Base-by-base conservation (phyloP, 2,797 vertebrate species). In the Eutrigla gurnardus region DNA sequence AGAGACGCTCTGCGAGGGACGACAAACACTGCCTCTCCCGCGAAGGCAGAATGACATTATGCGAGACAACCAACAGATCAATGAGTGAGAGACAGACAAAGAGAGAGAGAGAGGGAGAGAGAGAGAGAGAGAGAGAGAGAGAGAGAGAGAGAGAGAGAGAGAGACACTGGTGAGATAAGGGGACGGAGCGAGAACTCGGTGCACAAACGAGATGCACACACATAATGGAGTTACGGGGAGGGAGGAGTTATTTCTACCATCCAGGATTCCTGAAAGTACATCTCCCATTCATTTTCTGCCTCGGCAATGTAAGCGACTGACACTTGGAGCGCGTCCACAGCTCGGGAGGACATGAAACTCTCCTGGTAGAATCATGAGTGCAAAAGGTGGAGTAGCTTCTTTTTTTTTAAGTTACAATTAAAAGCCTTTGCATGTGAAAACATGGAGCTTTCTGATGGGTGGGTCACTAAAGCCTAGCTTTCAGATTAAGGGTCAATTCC, bases 201-300 rank as follows among this genome's bases (percentile, higher is more conserved):
- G 72, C 65, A 62, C 77, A 84, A 82, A 87, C 73, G 61, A 84
- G 73, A 86, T 78, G 68, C 18, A 62, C 25, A 47, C 70, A 70
- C 53, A 78, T 68, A 74, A 75, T 52, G 73, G 58, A 75, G 77
- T 66, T 59, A 52, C 40, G 4, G 50, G 73, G 69, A 60, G 68
- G 81, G 84, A 80, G 88, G 88, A 83, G 80, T 82, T 70, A 75
- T 73, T 84, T 75, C 68, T 47, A 54, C 45, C 55, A 13, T 55
- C 72, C 25, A 46, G 68, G 36, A 47, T 83, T 87, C 81, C 80
- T 82, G 74, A 80, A 87, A 80, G 70, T 58, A 83, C 55, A 52
- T 7, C 42, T 58, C 49, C 63, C 78, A 80, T 83, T 88, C 72
- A 82, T 80, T 77, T 67, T 52, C 72, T 81, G 46, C 65, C 47